Evolutionary conservation across 1,140 invertebrate genomes (phyloP).

Genomic region (Ruditapes philippinarum): DNA sequence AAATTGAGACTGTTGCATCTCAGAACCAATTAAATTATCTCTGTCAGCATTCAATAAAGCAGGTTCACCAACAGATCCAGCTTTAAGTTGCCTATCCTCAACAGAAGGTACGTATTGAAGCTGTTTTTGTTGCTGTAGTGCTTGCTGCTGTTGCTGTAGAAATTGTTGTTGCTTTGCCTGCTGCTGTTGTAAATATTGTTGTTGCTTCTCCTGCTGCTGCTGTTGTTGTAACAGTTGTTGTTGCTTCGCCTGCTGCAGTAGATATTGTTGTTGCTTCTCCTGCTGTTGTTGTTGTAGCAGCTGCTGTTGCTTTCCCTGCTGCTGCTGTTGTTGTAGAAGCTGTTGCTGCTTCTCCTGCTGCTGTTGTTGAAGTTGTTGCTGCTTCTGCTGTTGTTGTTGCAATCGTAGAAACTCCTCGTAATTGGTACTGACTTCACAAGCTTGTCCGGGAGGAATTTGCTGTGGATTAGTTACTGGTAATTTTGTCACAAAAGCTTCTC

Average conservation of each 20-base stretch:
- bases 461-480: no score
- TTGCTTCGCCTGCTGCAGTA: neutral
- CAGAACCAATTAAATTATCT: neutral
- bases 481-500: no score
- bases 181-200: neutral
- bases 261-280: neutral
- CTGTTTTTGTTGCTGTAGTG: neutral
- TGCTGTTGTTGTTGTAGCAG: no score
- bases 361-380: no score
- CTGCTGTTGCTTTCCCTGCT: neutral
- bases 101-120: no score
- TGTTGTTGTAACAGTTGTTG: neutral
- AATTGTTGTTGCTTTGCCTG: neutral
- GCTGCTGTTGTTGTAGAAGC: no score
- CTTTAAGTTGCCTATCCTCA: neutral
- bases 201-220: no score
- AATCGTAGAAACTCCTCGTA: neutral
- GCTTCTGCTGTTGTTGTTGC: neutral
- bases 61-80: neutral
- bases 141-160: neutral
- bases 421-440: neutral
- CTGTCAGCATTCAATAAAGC: constrained; percentile 15
- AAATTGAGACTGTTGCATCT: neutral
- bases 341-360: no score
- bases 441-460: neutral